These are phyloP conservation scores for Athrips mouffetella DNA, from an alignment of 2,888 invertebrate genomes.

Conservation along the genomic window DNA sequence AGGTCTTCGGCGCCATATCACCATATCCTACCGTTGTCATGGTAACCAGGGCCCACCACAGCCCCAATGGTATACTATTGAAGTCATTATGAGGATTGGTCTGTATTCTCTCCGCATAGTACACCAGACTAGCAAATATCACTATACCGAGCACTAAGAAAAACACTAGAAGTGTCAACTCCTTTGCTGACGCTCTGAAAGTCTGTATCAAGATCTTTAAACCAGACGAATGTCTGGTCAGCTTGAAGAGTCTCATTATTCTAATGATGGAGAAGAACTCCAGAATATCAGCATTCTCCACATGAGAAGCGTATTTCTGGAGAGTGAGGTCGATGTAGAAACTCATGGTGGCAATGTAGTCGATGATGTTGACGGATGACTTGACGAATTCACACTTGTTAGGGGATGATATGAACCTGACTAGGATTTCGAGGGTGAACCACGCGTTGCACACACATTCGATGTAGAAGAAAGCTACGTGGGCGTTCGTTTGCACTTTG, in stretches of 20 bases:
- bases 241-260: conserved; percentile 97
- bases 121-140: conserved; percentile 98
- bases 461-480: conserved; percentile 98
- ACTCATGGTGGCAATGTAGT: conserved; percentile 98
- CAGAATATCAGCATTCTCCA: conserved; percentile 96
- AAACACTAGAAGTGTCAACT: conserved; percentile 96
- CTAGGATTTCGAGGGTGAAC: conserved; percentile 98
- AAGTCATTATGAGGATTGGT: conserved; percentile 98
- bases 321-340: conserved; percentile 97
- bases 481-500: conserved; percentile 95
- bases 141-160: conserved; percentile 98
- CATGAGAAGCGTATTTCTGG: conserved; percentile 92
- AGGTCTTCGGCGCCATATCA: conserved; percentile 99
- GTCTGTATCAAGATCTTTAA: conserved; percentile 99
- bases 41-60: conserved; percentile 99
- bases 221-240: conserved; percentile 98
- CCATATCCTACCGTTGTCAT: conserved; percentile 99
- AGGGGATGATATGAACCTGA: conserved; percentile 94
- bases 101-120: conserved; percentile 98
- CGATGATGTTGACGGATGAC: conserved; percentile 98
- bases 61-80: conserved; percentile 97
- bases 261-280: conserved; percentile 99
- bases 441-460: conserved; percentile 99
- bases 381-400: conserved; percentile 96
- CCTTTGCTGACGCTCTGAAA: conserved; percentile 97